Conservation (phyloP, 2,797 vertebrate species). For the Carduelis carduelis region DNA sequence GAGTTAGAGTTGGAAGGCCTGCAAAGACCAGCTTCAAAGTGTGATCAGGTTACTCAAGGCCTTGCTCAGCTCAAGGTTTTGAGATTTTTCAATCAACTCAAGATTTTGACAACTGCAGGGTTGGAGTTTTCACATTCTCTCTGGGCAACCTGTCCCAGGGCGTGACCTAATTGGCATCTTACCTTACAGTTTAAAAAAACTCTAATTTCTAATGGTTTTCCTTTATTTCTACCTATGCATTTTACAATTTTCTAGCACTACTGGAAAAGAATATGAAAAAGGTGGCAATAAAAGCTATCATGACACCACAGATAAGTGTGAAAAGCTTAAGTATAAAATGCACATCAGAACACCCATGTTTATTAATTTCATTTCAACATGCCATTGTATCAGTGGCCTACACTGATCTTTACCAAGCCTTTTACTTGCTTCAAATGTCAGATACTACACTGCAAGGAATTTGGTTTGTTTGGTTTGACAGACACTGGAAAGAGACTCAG, state of each 20-base stretch:
- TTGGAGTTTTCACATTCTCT: neutral
- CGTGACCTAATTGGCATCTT: slow-evolving; percentile 63
- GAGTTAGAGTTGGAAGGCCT: slow-evolving; percentile 61
- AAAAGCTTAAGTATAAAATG: neutral
- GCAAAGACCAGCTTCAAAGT: neutral
- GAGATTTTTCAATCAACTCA: neutral
- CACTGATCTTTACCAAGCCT: neutral
- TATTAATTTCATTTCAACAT: neutral
- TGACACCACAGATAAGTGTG: neutral
- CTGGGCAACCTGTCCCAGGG: neutral
- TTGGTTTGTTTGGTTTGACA: neutral
- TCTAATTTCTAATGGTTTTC: neutral
- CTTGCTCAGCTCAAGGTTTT: neutral
- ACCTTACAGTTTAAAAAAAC: neutral
- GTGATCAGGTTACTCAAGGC: neutral
- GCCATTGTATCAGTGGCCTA: neutral
- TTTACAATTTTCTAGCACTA: neutral
- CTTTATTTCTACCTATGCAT: neutral
- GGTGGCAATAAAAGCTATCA: neutral
- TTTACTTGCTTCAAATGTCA: neutral
- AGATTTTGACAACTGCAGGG: neutral
- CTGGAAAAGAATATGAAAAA: neutral
- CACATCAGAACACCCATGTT: neutral
- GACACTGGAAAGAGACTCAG: neutral
- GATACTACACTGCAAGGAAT: neutral